phyloP scores from a whole-genome alignment of 2,797 vertebrate species.

The Ptychobarbus kaznakovi region DNA sequence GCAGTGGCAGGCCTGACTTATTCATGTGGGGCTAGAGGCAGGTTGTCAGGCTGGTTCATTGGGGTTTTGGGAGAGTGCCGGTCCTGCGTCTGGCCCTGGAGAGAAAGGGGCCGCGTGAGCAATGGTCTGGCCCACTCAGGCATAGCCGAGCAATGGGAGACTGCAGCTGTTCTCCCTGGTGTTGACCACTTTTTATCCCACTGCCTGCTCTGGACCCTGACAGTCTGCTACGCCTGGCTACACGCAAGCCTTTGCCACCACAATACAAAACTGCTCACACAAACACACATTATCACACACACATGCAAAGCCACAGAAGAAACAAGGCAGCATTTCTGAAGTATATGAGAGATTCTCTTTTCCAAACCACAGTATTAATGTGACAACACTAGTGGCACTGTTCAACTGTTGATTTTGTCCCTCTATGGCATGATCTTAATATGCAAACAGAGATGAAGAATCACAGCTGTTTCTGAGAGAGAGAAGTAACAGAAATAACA shows the following conservation, averaged over 20 bases:
- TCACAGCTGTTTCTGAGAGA: neutral
- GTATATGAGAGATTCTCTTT: conserved; percentile 33
- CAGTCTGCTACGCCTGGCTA: conserved; percentile 74
- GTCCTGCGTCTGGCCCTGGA: conserved; percentile 19
- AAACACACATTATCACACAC: conserved; percentile 49
- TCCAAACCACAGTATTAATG: neutral
- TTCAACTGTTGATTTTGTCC: neutral
- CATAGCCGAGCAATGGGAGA: conserved; percentile 49
- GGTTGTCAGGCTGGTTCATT: conserved; percentile 42
- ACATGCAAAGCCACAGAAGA: conserved; percentile 46
- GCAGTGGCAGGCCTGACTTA: conserved; percentile 76
- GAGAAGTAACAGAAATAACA: neutral
- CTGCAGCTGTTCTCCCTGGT: conserved; percentile 63
- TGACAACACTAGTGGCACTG: neutral
- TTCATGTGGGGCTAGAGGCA: conserved; percentile 44
- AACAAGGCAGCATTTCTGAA: neutral
- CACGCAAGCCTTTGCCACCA: conserved; percentile 39
- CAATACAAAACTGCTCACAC: conserved; percentile 32
- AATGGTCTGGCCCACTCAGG: conserved; percentile 56
- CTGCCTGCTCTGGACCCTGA: conserved; percentile 66
- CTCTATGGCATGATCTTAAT: neutral
- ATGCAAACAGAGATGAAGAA: conserved; percentile 2
- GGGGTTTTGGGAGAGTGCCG: conserved; percentile 17
- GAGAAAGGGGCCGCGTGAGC: conserved; percentile 24
- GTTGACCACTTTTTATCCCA: conserved; percentile 64